Evolutionary conservation across 64 coral and sea anemone genomes (phyloP).

Genomic region (Dendronephthya gigantea): DNA sequence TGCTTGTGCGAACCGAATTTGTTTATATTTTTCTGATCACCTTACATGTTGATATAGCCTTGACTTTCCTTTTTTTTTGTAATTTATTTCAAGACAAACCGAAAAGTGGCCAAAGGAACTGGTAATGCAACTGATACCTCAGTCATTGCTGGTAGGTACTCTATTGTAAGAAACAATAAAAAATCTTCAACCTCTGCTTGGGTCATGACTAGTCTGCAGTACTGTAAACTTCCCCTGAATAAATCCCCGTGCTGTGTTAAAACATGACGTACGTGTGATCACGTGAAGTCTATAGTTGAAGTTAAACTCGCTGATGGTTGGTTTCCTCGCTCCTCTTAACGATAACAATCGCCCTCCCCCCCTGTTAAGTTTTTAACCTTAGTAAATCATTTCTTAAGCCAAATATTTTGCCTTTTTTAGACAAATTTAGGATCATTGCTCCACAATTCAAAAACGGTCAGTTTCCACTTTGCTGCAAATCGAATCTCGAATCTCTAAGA

Average conservation of each 20-base stretch:
- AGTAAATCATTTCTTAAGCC: too few species aligned
- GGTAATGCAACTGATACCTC: conserved; percentile 88
- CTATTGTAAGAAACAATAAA: too few species aligned
- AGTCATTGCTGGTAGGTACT: conserved; percentile 69
- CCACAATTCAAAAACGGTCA: conserved; percentile 87
- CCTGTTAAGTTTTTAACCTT: too few species aligned
- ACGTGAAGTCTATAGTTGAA: too few species aligned
- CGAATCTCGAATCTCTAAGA: conserved; percentile 68
- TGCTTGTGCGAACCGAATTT: too few species aligned
- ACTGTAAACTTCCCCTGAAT: too few species aligned
- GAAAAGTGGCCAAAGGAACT: conserved; percentile 82
- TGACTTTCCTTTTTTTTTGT: neutral
- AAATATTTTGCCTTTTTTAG: conserved; percentile 25
- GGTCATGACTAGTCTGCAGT: too few species aligned
- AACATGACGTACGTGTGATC: too few species aligned
- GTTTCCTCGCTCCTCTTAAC: too few species aligned
- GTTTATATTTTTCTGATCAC: neutral
- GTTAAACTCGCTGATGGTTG: too few species aligned
- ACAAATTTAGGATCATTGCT: conserved; percentile 68
- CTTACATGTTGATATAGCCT: neutral
- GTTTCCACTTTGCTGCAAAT: conserved; percentile 86
- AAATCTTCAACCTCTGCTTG: neutral
- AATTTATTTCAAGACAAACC: conserved; percentile 42
- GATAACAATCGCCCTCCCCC: too few species aligned
- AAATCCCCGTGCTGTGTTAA: too few species aligned